Evolutionary conservation across 1,140 invertebrate genomes (phyloP).

Genomic region (Neodiprion virginianus): DNA sequence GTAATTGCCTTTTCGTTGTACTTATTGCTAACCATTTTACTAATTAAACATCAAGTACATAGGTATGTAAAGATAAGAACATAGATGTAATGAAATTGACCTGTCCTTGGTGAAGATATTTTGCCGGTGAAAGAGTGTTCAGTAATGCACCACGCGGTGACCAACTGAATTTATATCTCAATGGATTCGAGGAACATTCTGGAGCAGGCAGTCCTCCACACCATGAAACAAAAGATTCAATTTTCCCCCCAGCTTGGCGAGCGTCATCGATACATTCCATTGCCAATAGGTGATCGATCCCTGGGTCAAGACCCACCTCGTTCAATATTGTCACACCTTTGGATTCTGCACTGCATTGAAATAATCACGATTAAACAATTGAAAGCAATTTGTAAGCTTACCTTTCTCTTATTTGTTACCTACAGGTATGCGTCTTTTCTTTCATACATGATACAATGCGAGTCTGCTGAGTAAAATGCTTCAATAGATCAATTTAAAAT

Average conservation of each 20-base stretch:
- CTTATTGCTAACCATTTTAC: too few species aligned
- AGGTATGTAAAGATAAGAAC: neutral
- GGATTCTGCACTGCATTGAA: conserved; percentile 72
- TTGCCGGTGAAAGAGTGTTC: conserved; percentile 88
- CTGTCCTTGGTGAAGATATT: conserved; percentile 86
- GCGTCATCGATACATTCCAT: conserved; percentile 96
- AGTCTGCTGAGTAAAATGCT: too few species aligned
- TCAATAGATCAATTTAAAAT: too few species aligned
- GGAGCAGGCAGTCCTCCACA: conserved; percentile 97
- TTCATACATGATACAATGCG: too few species aligned
- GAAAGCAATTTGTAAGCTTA: conserved; percentile 4
- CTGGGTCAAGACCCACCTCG: conserved; percentile 97
- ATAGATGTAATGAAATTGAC: conserved; percentile 53
- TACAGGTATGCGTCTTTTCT: too few species aligned
- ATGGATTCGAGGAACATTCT: conserved; percentile 91
- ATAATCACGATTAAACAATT: conserved; percentile 15
- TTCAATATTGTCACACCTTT: conserved; percentile 90
- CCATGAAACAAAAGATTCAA: conserved; percentile 95
- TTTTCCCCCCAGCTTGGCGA: conserved; percentile 78
- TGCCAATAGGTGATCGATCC: conserved; percentile 96
- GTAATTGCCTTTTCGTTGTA: too few species aligned
- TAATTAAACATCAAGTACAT: too few species aligned
- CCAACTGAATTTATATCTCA: conserved; percentile 99
- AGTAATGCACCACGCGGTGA: conserved; percentile 89
- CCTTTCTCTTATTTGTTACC: conserved; percentile 7